Conservation (phyloP, 2,113 vertebrate genomes). For the Addax nasomaculatus region DNA sequence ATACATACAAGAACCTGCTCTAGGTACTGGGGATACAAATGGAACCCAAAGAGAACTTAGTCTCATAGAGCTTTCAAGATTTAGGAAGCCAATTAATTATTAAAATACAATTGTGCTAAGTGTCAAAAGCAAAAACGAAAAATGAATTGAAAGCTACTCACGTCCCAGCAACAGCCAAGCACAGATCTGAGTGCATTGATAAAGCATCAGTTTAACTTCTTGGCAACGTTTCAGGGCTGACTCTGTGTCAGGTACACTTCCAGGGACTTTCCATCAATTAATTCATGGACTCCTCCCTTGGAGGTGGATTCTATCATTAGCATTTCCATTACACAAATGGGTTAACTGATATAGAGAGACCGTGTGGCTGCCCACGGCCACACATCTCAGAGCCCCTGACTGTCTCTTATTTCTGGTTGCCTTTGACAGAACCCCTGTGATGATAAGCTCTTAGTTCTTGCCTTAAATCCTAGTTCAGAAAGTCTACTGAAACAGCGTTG, state of each 20-base stretch:
- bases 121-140: slow-evolving; percentile 1
- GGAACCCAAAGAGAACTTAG: background rate
- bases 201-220: background rate
- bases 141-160: background rate
- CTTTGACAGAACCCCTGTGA: background rate
- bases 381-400: background rate
- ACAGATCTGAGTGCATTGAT: background rate
- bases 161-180: background rate
- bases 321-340: background rate
- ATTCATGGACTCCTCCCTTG: background rate
- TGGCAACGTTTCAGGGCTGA: background rate
- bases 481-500: background rate
- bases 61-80: background rate
- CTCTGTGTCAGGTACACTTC: background rate
- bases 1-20: background rate
- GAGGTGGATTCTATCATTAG: background rate
- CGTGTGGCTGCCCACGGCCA: background rate
- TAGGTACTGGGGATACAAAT: background rate
- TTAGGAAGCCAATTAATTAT: background rate
- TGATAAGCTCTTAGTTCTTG: background rate
- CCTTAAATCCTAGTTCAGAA: background rate
- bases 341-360: background rate
- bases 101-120: background rate
- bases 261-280: background rate
- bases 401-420: background rate